Base-by-base conservation (phyloP, 2,113 vertebrate species). In the Salvelinus sp. region DNA sequence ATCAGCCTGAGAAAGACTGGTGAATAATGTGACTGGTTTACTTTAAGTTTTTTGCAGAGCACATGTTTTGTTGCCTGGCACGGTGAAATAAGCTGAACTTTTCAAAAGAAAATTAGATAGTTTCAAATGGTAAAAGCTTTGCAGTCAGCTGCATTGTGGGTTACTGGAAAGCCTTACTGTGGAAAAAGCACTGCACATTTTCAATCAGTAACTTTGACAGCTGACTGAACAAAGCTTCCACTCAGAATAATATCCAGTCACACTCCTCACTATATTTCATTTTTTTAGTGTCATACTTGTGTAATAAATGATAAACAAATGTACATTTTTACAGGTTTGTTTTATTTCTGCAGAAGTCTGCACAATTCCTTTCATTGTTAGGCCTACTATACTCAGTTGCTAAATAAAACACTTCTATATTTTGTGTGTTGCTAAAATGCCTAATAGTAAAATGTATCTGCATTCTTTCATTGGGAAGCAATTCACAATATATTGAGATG, bases 111-210 rank as follows among this genome's bases (percentile, higher is more conserved):
- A 71, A 76, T 82, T 27, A 80, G 81, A 64, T 76, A 62, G 81
- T 80, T 82, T 85, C 33, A 83, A 74, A 79, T 81, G 77, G 47
- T 71, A 77, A 78, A 68, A 50, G 66, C 69, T 72, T 82, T 83
- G 84, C 66, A 72, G 67, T 79, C 76, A 48, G 75, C 72, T 69
- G 2, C 28, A 69, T 71, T 87, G 80, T 74, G 76, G 80, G 71
- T 71, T 85, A 71, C 76, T 76, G 72, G 58, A 69, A 80, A 79
- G 44, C 28, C 30, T 54, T 16, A 54, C 50, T 54, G 10, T 18
- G n/a, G 69, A 76, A 82, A 75, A 25, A 75, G 50, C 10, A 23
- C 62, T 58, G 58, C 63, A 75, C 38, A 64, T 67, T 77, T 82
- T 69, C 20, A 54, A n/a, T 79, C 73, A 47, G 77, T 44, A 76